Evolutionary conservation across 2,797 vertebrate genomes (phyloP), one percentile per base, ranked within the genome.

Genomic region (Cossypha heuglini): DNA sequence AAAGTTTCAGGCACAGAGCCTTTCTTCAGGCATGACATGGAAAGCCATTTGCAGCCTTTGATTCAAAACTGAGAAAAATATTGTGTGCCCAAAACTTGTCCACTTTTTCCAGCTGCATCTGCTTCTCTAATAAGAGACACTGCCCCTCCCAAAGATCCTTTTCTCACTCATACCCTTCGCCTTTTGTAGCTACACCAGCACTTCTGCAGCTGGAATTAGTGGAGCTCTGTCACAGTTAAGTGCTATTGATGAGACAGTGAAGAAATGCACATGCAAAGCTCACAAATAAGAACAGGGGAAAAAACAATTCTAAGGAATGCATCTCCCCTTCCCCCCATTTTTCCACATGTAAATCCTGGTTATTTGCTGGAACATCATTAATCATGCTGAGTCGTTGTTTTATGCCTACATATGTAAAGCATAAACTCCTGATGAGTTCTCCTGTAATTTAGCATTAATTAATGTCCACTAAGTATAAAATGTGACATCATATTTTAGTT

Each of bases 391-490:
- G 71, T 73, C 91, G 74, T 88, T 93, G 49, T 48, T 77, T 38
- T 77, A 77, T 85, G 64, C 75, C 85, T 93, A 76, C 61, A 62
- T 88, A 93, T 74, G 61, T 88, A 96, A 95, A 95, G 74, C 91
- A 90, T 86, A 95, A 93, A 91, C 79, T 93, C 40, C 77, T 62
- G 45, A 83, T 1, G 80, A 94, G 85, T 93, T 75, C 61, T 92
- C 35, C 63, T 95, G 45, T 46, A 94, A 93, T 86, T 94, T 63
- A 85, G 37, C 72, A 74, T 93, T 95, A 86, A 85, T 96, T 97
- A 91, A 95, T 92, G 78, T 82, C 93, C 90, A 80, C 72, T 86
- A 96, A 84, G 42, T 73, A 91, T 91, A 95, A 86, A 95, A 96
- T 55, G 63, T 74, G 69, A 61, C 72, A 71, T 71, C 93, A 38